Evolutionary conservation across 2,113 vertebrate species (phyloP), one percentile per base, ranked within the genome.

Genomic region (Benitochromis conjunctus): DNA sequence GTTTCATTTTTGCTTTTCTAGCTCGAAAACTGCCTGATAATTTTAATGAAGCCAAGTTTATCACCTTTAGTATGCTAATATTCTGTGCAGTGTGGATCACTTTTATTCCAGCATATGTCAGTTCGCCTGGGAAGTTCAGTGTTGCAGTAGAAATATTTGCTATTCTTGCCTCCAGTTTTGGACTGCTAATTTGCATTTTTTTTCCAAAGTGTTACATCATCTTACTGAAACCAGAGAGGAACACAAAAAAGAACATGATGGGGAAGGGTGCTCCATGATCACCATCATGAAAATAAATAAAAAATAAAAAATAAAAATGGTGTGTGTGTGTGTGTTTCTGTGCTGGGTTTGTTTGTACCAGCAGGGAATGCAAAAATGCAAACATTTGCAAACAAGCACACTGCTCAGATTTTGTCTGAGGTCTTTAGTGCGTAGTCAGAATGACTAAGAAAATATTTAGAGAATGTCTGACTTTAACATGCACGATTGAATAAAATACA

Each of bases 141-240:
- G 83, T 85, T 16, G 83, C 83, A 24, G 76, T 85, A 31, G 83
- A 85, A 16, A 85, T 85, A 9, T 85, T 84, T 84, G 83, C 83
- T 9, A 84, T 79, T 10, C 83, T 84, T 12, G 56, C 82, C 1
- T 84, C 82, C n/a, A 84, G 56, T 3, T 84, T 84, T 79, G 82
- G 82, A 2, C 21, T 84, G 0, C 8, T 84, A 1, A 78, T 78
- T 53, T 84, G 56, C 36, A 84, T 84, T 13, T 84, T 60, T 31
- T 31, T 31, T 0, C 57, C 57, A 18, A 60, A 60, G 14, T 60
- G 57, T 60, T 60, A 60, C 18, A 60, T 60, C 29, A 60, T 60
- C 3, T 60, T 60, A 60, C 57, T 60, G 29, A 60, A 60, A 60
- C 57, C 57, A 60, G 57, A 60, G 18, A 60, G 1, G 57, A 60